Evolutionary conservation across 2,888 invertebrate species (phyloP), one percentile per base, ranked within the genome.

Genomic region (Microctonus hyperodae): DNA sequence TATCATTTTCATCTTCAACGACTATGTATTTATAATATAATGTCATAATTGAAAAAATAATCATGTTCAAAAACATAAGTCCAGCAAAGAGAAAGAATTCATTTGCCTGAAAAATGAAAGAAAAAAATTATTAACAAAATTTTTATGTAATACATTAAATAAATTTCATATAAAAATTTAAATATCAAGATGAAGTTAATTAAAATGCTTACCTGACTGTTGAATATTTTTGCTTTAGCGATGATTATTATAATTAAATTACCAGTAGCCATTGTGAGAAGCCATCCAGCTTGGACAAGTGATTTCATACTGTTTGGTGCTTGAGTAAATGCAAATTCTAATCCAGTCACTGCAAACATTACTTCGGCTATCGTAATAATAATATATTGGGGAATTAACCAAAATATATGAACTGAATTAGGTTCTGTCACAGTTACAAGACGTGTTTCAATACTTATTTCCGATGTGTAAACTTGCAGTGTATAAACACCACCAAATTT

Each of bases 261-360:
- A 50, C 98, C 98, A 77, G 97, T 88, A 0, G 97, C 96, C 0
- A 94, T 94, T 0, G 97, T 96, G 61, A 98, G 85, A 13, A 97
- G 87, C 95, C 97, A 98, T 13, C 91, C 90, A 0, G 98, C 96
- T 83, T 94, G 93, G 58, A 98, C 84, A 0, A 99, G 92, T 0
- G 97, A 95, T 84, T 98, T 98, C 97, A 99, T 97, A 71, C 90
- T 91, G 5, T 87, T 82, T 0, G 98, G 97, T 0, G 98, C 95
- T 87, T 95, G 96, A 0, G 97, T 94, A 84, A 96, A 98, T 0
- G 97, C 94, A 85, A 99, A 98, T 81, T 96, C 94, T 23, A 98
- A 86, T 0, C 98, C 98, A 0, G 98, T 97, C 28, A 98, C 92
- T 0, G 97, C 95, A 83, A 97, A 96, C 91, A 98, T 93, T 50